Conservation (phyloP, 1,140 invertebrate species). For the Lepidurus couesii region DNA sequence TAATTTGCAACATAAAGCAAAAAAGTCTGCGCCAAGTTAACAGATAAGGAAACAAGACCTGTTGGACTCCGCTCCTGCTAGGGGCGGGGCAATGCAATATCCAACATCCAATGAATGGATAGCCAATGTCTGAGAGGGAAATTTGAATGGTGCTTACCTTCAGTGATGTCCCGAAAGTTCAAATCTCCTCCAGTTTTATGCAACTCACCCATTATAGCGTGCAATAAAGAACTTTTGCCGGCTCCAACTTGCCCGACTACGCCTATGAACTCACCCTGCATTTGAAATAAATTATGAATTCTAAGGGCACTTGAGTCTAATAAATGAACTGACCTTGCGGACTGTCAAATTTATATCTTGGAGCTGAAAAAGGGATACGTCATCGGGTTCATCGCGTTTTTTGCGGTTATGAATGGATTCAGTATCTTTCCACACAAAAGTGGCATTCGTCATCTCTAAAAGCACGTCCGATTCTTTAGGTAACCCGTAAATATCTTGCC, state of each 20-base stretch:
- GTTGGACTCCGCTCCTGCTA: neutral
- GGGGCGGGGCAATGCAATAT: neutral
- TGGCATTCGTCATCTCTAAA: conserved; percentile 7
- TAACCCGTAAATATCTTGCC: neutral
- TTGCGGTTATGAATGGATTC: neutral
- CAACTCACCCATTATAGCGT: conserved; percentile 69
- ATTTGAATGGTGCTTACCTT: conserved; percentile 42
- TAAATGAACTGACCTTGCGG: neutral
- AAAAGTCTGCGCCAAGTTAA: neutral
- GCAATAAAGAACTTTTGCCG: conserved; percentile 69
- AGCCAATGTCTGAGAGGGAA: neutral
- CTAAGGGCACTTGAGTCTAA: neutral
- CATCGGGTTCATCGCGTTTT: neutral
- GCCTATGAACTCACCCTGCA: conserved; percentile 53
- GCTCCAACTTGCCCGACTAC: conserved; percentile 65
- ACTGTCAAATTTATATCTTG: conserved; percentile 26
- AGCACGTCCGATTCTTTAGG: conserved; percentile 6
- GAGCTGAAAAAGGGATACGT: neutral
- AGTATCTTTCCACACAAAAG: neutral
- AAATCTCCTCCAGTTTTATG: conserved; percentile 56
- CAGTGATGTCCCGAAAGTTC: conserved; percentile 54
- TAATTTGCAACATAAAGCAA: neutral
- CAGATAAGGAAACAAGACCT: neutral
- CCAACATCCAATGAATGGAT: too few species aligned
- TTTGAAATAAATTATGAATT: neutral